Conservation (phyloP, 2,113 vertebrate species). For the Carassius gibelio region DNA sequence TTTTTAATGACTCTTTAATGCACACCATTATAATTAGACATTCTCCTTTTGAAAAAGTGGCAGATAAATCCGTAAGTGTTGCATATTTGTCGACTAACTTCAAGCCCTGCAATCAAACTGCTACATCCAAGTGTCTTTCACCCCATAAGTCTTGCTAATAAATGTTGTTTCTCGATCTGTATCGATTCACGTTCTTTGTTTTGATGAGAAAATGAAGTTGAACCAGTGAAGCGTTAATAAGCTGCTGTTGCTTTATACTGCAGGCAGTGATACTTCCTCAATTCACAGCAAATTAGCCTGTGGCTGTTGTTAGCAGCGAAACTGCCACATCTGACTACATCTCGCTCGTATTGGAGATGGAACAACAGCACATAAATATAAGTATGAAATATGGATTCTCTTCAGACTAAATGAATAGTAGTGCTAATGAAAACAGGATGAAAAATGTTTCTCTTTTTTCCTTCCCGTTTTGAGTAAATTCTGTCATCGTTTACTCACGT, state of each 20-base stretch:
- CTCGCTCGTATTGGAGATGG: not conserved
- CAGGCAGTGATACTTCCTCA: constrained; percentile 23
- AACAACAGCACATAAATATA: not conserved
- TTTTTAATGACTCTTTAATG: not conserved
- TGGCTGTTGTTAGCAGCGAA: constrained; percentile 10
- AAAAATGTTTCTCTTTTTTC: not conserved
- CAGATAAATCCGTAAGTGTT: not conserved
- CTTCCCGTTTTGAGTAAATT: not conserved
- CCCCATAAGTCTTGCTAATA: constrained; percentile 3
- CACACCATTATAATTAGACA: not conserved
- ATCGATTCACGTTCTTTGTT: constrained; percentile 18
- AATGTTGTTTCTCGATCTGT: constrained; percentile 12
- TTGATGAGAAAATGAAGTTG: constrained; percentile 23
- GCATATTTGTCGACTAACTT: not conserved
- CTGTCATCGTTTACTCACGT: not conserved
- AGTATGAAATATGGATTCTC: constrained; percentile 12
- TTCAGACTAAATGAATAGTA: not conserved
- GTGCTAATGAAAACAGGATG: not conserved
- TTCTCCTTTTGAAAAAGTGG: not conserved
- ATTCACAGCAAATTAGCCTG: constrained; percentile 29
- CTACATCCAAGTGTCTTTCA: not conserved
- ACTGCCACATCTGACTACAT: not conserved
- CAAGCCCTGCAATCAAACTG: not conserved
- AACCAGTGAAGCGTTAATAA: constrained; percentile 38
- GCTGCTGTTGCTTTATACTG: constrained; percentile 16